phyloP scores from a whole-genome alignment of 2,113 vertebrate genomes.

The Todiramphus chloris region DNA sequence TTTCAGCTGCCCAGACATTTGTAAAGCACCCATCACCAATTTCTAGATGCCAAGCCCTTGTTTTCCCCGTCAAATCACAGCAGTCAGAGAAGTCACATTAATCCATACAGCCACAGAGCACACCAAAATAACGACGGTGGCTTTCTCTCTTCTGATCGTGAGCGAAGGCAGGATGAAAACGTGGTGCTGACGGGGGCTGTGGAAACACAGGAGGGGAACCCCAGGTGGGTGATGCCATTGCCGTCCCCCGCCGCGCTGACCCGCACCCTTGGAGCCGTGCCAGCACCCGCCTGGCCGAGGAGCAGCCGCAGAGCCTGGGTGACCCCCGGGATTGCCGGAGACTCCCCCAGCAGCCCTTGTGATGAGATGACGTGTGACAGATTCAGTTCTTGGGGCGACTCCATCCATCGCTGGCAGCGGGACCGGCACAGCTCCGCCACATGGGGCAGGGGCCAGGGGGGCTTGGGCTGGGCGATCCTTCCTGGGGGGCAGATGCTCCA shows the following conservation, averaged over 20 bases:
- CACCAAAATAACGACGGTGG: accelerated
- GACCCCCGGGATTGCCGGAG: not conserved
- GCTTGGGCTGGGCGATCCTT: accelerated
- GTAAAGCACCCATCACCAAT: not conserved
- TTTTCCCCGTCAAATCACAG: not conserved
- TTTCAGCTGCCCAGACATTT: not conserved
- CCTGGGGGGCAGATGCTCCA: not conserved
- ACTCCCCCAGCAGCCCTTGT: not conserved
- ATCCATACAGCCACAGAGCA: not conserved
- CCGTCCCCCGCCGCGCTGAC: accelerated
- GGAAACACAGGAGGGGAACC: not conserved
- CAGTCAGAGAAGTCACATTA: not conserved
- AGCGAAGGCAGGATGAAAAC: not conserved
- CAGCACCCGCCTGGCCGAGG: not conserved
- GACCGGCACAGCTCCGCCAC: not conserved
- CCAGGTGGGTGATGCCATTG: accelerated
- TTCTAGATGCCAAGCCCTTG: not conserved
- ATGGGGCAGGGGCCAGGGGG: accelerated
- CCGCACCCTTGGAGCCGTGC: not conserved
- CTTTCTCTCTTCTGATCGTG: not conserved
- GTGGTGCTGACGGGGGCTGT: accelerated
- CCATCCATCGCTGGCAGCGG: not conserved
- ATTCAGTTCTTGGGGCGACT: not conserved
- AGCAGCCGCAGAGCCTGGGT: not conserved
- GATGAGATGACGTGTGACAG: not conserved